These are phyloP conservation scores for Rhadinocentrus ornatus DNA, from an alignment of 2,797 vertebrate species.

Conservation along the genomic window DNA sequence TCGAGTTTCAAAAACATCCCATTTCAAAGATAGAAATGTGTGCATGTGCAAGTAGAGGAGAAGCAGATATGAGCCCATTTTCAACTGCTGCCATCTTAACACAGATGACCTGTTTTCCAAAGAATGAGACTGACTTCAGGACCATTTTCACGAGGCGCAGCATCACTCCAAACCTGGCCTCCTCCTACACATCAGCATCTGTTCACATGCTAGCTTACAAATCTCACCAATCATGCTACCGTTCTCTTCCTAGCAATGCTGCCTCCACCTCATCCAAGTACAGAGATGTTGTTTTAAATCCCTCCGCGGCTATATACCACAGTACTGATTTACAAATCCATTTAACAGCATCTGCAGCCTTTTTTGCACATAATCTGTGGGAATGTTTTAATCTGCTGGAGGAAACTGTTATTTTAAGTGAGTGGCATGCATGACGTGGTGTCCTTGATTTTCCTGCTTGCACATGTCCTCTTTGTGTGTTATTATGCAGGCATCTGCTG, in stretches of 20 bases:
- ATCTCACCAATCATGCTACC: not conserved
- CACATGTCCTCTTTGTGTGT: slow-evolving; percentile 72
- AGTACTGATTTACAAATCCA: slow-evolving; percentile 53
- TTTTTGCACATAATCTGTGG: slow-evolving; percentile 60
- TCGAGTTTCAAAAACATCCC: too few species aligned
- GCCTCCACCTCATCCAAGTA: slow-evolving; percentile 19
- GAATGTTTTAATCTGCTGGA: slow-evolving; percentile 48
- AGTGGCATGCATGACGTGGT: slow-evolving; percentile 67
- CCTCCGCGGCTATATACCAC: slow-evolving; percentile 20
- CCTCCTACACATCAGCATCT: slow-evolving; percentile 49
- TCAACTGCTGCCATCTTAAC: too few species aligned
- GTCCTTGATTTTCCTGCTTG: slow-evolving; percentile 70
- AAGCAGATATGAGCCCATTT: too few species aligned
- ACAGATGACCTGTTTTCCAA: too few species aligned
- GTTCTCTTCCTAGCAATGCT: slow-evolving; percentile 17
- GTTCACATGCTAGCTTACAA: slow-evolving; percentile 7
- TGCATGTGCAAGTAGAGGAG: too few species aligned
- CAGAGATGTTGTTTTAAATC: slow-evolving; percentile 40
- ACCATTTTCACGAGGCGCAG: slow-evolving; percentile 4
- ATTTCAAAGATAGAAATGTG: too few species aligned
- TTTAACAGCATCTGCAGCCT: slow-evolving; percentile 63
- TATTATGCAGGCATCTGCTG: slow-evolving; percentile 79
- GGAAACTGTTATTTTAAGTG: slow-evolving; percentile 71
- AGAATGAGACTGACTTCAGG: not conserved
- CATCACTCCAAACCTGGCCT: slow-evolving; percentile 20